A percentile compares a stretch with the other conserved stretches of the same genome.
These are phyloP conservation scores for Pygocentrus nattereri DNA, from an alignment of 2,797 vertebrate species.

Conservation along the genomic window DNA sequence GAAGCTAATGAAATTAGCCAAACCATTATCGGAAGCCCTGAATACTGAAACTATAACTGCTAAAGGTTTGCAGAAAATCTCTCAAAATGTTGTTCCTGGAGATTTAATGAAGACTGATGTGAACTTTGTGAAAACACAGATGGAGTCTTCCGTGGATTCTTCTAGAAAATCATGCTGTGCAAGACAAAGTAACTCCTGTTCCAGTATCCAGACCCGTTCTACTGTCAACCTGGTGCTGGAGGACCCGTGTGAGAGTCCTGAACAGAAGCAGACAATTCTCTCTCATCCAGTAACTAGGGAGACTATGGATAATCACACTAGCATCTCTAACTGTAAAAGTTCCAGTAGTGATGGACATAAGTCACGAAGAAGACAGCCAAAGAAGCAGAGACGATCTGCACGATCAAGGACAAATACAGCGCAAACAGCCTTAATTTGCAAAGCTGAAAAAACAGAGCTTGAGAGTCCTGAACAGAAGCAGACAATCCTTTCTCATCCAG, in stretches of 20 bases:
- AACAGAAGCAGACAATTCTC: not conserved
- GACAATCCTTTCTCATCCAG: too few relatives aligned
- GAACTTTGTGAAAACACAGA: not conserved
- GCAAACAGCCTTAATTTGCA: not conserved
- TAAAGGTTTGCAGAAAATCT: constrained; percentile 8
- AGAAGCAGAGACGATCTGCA: not conserved
- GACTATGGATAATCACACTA: not conserved
- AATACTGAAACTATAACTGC: not conserved
- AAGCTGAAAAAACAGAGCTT: not conserved
- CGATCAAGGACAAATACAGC: not conserved
- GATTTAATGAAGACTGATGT: not conserved
- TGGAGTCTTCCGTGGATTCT: not conserved
- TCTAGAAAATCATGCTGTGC: too few relatives aligned
- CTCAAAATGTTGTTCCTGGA: not conserved
- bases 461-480: too few relatives aligned
- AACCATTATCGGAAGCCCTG: not conserved
- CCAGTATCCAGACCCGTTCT: not conserved
- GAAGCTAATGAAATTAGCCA: constrained; percentile 1
- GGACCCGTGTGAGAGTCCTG: constrained; percentile 14
- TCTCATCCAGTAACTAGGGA: not conserved
- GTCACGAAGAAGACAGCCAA: constrained; percentile 22
- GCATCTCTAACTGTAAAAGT: not conserved
- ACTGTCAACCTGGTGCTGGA: not conserved
- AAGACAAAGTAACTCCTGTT: not conserved
- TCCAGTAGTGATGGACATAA: not conserved